A percentile compares a stretch with the other conserved stretches of the same genome.
These are phyloP conservation scores for Schizothorax lantsangensis DNA, from an alignment of 2,797 vertebrate species.

Conservation along the genomic window DNA sequence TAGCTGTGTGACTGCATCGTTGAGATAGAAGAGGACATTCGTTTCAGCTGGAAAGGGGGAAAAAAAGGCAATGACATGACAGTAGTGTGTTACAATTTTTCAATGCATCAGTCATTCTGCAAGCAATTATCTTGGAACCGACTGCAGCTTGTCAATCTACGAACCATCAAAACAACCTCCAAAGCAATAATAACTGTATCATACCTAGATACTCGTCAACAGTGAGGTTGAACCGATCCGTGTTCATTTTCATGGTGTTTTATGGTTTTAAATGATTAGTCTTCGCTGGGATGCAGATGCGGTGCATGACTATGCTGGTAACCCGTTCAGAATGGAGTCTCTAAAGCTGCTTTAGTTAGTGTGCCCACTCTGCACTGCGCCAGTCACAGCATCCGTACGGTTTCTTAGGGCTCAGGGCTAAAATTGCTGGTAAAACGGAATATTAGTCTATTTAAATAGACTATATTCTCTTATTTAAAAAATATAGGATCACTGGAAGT, in stretches of 20 bases:
- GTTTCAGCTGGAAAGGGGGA: conserved; percentile 81
- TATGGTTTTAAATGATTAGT: not conserved
- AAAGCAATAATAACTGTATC: conserved; percentile 9
- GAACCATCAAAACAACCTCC: not conserved
- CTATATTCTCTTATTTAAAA: not conserved
- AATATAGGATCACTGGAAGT: not conserved
- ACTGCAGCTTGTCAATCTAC: not conserved
- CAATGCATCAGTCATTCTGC: conserved; percentile 11
- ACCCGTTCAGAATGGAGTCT: not conserved
- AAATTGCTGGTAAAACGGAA: not conserved
- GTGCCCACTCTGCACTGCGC: conserved; percentile 16
- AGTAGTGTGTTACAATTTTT: no score
- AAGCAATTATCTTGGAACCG: not conserved
- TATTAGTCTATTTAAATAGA: not conserved
- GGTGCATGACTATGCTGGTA: conserved; percentile 7
- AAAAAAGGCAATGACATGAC: not conserved
- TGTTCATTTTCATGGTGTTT: conserved; percentile 67
- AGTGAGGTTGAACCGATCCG: conserved; percentile 69
- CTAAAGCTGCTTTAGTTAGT: not conserved
- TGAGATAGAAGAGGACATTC: conserved; percentile 91
- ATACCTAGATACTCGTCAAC: conserved; percentile 79
- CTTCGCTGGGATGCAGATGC: conserved; percentile 11
- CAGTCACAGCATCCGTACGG: not conserved
- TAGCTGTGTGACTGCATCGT: conserved; percentile 89
- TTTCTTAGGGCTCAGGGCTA: not conserved